Evolutionary conservation across 2,888 invertebrate species (phyloP).

Genomic region (Harmothoe impar): DNA sequence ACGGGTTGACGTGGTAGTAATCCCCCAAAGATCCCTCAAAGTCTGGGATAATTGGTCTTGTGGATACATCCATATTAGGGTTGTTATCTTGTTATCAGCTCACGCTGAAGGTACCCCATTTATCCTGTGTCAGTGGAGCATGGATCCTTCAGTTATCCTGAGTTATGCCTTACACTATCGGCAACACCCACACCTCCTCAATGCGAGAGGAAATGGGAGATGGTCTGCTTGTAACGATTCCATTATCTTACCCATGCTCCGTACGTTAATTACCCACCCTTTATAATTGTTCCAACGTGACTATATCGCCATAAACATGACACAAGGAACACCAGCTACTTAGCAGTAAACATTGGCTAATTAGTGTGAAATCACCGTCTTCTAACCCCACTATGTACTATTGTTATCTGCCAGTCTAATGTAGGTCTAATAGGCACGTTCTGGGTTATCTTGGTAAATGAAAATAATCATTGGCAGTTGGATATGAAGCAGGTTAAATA

Average conservation of each 20-base stretch:
- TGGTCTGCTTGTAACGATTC: not conserved
- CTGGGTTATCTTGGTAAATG: too few relatives aligned
- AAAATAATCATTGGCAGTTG: too few relatives aligned
- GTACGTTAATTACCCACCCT: not conserved
- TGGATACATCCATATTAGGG: not conserved
- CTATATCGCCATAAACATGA: not conserved
- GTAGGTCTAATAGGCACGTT: too few relatives aligned
- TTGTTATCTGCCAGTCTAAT: too few relatives aligned
- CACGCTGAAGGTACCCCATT: not conserved
- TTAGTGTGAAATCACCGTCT: too few relatives aligned
- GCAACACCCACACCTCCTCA: not conserved
- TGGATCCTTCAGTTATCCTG: not conserved
- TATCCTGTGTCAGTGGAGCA: not conserved
- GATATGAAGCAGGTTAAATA: too few relatives aligned
- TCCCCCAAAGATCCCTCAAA: not conserved
- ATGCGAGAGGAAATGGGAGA: not conserved
- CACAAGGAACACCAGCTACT: not conserved
- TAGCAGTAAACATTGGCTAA: too few relatives aligned
- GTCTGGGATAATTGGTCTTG: not conserved
- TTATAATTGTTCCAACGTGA: not conserved
- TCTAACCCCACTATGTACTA: too few relatives aligned
- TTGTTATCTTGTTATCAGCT: slow-evolving; percentile 14
- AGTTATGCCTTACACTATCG: not conserved
- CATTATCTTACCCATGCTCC: not conserved
- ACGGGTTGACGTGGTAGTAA: not conserved